Evolutionary conservation across 2,888 invertebrate genomes (phyloP), one percentile per base, ranked within the genome.

Genomic region (Cyclophora punctaria): DNA sequence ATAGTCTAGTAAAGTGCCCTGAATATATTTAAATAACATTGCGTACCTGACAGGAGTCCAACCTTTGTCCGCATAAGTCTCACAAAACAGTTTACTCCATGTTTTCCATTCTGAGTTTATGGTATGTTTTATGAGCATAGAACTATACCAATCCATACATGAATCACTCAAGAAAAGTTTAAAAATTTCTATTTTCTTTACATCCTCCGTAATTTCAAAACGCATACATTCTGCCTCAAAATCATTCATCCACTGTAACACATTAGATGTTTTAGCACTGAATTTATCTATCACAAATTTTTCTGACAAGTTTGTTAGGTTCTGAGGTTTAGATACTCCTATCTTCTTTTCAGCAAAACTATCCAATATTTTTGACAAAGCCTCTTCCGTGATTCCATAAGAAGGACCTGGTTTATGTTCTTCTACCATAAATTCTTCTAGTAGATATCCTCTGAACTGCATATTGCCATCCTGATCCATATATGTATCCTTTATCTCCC

Each of bases 1-100:
- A 63, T 69, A 69, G 3, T 71, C 66, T 7, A 69, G 20, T 47
- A 69, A 57, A 0, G 66, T 63, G 4, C 67, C 67, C 4, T n/a
- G 35, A 52, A 60, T 44, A 52, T 66, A 69, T 46, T 59, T 68
- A 49, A 57, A 71, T 3, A 4, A 46, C 6, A 69, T 5, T 4
- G 64, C 63, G 62, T 66, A 61, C 3, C 5, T 65, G 34, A 53
- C 42, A 2, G 53, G 6, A 7, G 44, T 48, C 66, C 67, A 69
- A 4, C 67, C 66, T 52, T 62, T 64, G 34, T 63, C 60, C 6
- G 49, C 53, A 54, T 44, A 67, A 0, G 67, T 59, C 49, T 67
- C 51, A 43, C 51, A 59, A 54, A 66, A 66, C 3, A 48, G 61
- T 33, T 41, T 35, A 57, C 62, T 62, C 67, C 67, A 69, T 51